phyloP scores from a whole-genome alignment of 2,113 vertebrate genomes.

The Oncorhynchus nerka region DNA sequence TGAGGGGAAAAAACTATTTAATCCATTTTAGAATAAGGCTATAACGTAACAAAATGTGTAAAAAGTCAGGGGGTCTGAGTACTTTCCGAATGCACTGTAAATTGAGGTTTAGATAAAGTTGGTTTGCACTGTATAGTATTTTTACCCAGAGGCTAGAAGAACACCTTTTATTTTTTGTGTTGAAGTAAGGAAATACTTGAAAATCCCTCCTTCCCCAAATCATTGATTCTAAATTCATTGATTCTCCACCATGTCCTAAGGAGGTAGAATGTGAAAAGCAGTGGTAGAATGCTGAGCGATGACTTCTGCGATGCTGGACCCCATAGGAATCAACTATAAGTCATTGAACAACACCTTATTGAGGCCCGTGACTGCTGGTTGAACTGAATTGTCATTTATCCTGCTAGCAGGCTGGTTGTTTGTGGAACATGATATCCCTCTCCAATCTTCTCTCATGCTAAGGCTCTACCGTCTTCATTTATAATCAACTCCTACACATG shows the following conservation, averaged over 20 bases:
- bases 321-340: not conserved
- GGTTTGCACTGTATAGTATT: too few relatives aligned
- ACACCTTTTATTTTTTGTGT: not conserved
- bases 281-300: not conserved
- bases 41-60: too few relatives aligned
- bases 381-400: slow-evolving; percentile 7
- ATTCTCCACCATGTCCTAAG: not conserved
- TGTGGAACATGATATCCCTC: slow-evolving; percentile 1
- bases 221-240: not conserved
- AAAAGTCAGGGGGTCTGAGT: too few relatives aligned
- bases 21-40: too few relatives aligned
- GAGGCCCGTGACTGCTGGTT: slow-evolving; percentile 1
- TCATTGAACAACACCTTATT: not conserved
- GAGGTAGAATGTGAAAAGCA: not conserved
- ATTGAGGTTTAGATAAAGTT: too few relatives aligned
- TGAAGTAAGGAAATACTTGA: not conserved
- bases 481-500: slow-evolving; percentile 55
- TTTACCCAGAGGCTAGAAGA: not conserved
- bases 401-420: not conserved
- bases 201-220: not conserved
- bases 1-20: too few relatives aligned
- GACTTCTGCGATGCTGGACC: not conserved
- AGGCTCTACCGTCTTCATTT: slow-evolving; percentile 38
- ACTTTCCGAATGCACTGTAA: too few relatives aligned
- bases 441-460: slow-evolving; percentile 35